A percentile compares a stretch with the other conserved stretches of the same genome.
These are phyloP conservation scores for Elanus axillaris DNA, from an alignment of 2,113 vertebrate genomes.

Conservation along the genomic window DNA sequence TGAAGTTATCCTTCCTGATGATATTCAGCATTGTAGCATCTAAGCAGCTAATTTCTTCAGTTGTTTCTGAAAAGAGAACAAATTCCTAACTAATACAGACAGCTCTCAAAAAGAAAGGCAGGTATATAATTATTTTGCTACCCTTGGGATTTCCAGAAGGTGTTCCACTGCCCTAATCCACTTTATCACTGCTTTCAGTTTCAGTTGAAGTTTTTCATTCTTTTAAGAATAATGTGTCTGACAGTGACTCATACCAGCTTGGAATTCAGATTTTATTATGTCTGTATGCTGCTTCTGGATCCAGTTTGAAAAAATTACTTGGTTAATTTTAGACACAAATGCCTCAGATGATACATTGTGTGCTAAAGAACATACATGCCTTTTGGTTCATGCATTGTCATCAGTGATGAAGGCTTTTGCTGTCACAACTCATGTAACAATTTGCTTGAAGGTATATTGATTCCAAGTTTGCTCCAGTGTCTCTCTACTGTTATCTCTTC, in stretches of 20 bases:
- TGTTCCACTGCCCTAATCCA: neutral
- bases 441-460: neutral
- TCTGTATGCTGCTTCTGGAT: neutral
- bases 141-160: neutral
- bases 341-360: neutral
- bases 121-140: neutral
- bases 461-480: neutral
- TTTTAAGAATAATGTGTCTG: neutral
- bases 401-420: neutral
- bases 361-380: neutral
- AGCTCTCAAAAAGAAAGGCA: neutral
- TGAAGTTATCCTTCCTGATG: neutral
- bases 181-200: neutral
- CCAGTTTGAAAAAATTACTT: neutral
- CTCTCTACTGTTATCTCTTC: neutral
- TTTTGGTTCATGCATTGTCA: neutral
- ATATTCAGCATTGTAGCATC: neutral
- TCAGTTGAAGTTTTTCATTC: neutral
- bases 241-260: neutral
- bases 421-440: neutral
- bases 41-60: neutral
- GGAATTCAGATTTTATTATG: neutral
- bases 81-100: neutral
- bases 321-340: neutral
- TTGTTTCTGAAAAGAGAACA: neutral